These are phyloP conservation scores for Phragmatobia fuliginosa DNA, from an alignment of 2,888 invertebrate genomes.

Conservation along the genomic window DNA sequence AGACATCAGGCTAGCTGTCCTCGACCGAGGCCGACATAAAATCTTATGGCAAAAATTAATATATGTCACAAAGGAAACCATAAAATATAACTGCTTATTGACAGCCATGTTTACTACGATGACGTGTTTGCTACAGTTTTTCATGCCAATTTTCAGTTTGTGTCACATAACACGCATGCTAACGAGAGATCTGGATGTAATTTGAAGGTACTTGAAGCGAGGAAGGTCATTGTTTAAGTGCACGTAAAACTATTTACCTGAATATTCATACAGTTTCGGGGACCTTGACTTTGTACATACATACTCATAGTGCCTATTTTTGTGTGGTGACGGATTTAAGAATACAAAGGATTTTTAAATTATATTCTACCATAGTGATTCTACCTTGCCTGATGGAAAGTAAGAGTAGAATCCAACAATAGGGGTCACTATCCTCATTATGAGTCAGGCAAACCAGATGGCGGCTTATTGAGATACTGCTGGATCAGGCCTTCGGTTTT, in stretches of 20 bases:
- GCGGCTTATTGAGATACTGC: no score
- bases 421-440: no score
- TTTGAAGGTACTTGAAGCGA: neutral
- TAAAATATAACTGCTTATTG: constrained; percentile 47
- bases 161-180: neutral
- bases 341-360: no score
- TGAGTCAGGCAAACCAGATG: no score
- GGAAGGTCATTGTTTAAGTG: neutral
- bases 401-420: no score
- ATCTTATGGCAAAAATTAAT: constrained; percentile 49
- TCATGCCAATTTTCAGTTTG: constrained; percentile 28
- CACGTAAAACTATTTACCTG: neutral
- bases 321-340: no score
- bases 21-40: constrained; percentile 37
- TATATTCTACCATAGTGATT: no score
- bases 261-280: neutral
- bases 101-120: constrained; percentile 32
- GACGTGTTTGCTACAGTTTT: constrained; percentile 27
- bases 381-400: no score
- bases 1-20: constrained; percentile 11
- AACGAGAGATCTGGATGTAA: neutral
- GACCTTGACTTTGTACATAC: neutral
- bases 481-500: no score
- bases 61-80: constrained; percentile 68
- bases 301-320: no score